Evolutionary conservation across 2,888 invertebrate genomes (phyloP), one percentile per base, ranked within the genome.

Genomic region (Plagodis pulveraria): DNA sequence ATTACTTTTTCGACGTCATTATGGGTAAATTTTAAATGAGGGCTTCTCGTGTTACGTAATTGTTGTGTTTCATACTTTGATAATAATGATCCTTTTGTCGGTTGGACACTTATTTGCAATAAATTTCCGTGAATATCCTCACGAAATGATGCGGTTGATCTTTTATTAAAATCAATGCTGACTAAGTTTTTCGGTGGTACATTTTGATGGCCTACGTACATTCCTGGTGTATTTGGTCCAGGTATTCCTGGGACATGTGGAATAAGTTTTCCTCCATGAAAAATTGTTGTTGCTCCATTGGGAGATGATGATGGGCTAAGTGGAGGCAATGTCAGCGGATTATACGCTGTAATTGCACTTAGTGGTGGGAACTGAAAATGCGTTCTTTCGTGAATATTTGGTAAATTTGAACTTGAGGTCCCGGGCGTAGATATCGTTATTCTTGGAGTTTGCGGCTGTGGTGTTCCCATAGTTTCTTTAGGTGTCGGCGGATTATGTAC

Each of bases 161-260:
- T 68, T 71, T 78, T 84, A 49, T 69, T 77, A 38, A 62, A 69
- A 58, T 87, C 86, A 61, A 62, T 83, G 50, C 66, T 78, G 7
- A 66, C 56, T 52, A 72, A 60, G 61, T 69, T 77, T 67, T 86
- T 89, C 38, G 80, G 45, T 52, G 78, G 72, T 44, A 72, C 32
- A 67, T 71, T 80, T 48, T 76, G 42, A 71, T 77, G 86, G 56
- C 78, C 83, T 50, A 83, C 74, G 67, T 79, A 93, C 45, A 92
- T 78, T 33, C 89, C 86, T 34, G 95, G 82, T 38, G 94, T 94
- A 69, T 95, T 95, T 5, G 97, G 97, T 8, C 97, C 97, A 0
- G 97, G 97, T 85, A 97, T 97, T 10, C 97, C 97, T 6, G 97
- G 97, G 9, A 97, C 97, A 81, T 96, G 96, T 0, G 97, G 96